Percentiles rank a stretch among this genome's conserved stretches.
Conservation (phyloP, 2,113 vertebrate species). For the Clupea harengus region DNA sequence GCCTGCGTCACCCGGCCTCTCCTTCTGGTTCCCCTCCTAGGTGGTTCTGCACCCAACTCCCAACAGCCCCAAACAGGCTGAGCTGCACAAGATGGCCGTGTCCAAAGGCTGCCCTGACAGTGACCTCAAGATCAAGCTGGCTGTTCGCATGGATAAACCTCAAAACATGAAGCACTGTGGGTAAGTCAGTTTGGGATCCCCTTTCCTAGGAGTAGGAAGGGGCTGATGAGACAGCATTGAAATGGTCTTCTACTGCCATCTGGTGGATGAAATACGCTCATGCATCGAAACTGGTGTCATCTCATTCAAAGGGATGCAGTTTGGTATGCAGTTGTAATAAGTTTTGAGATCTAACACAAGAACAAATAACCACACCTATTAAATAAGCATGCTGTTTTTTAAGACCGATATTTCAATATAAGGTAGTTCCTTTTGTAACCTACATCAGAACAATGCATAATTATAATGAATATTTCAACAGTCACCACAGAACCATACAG, state of each 20-base stretch:
- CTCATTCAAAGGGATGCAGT: not conserved
- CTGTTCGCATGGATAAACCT: constrained; percentile 97
- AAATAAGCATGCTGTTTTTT: not conserved
- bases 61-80: constrained; percentile 94
- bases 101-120: constrained; percentile 94
- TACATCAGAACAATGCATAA: not conserved
- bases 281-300: not conserved
- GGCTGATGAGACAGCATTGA: not conserved
- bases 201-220: not conserved
- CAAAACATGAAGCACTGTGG: constrained; percentile 99
- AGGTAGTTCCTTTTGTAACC: not conserved
- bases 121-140: constrained; percentile 95
- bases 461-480: not conserved
- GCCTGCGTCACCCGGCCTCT: not conserved
- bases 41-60: constrained; percentile 96
- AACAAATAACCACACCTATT: not conserved
- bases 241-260: not conserved
- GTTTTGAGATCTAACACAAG: not conserved
- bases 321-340: not conserved
- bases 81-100: constrained; percentile 95
- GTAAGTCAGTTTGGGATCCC: constrained; percentile 61
- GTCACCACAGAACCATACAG: not conserved
- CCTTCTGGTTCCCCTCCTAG: constrained; percentile 59
- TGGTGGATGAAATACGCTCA: not conserved
- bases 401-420: not conserved